Evolutionary conservation across 2,888 invertebrate genomes (phyloP).

Genomic region (Drosophila tanythrix): DNA sequence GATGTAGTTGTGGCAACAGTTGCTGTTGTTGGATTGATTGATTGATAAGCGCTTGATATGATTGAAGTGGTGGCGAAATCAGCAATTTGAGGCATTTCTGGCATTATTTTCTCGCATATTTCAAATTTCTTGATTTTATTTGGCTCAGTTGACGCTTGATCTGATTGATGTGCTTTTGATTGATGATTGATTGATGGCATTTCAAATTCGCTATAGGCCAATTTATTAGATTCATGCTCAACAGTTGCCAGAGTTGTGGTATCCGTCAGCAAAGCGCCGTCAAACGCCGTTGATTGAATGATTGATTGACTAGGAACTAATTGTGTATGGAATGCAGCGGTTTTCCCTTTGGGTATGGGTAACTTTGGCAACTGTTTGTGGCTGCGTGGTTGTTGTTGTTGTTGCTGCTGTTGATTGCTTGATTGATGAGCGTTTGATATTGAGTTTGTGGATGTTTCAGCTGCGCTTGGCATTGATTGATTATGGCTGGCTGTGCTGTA

Average conservation of each 20-base stretch:
- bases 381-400: constrained; percentile 21
- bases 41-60: constrained; percentile 10
- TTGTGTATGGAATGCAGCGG: constrained; percentile 4
- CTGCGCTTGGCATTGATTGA: constrained; percentile 8
- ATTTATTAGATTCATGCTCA: constrained; percentile 12
- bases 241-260: neutral
- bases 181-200: neutral
- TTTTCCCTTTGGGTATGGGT: constrained; percentile 42
- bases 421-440: constrained; percentile 13
- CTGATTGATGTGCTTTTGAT: neutral
- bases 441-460: constrained; percentile 16
- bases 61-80: neutral
- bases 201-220: neutral
- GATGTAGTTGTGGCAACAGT: constrained; percentile 9
- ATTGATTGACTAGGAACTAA: constrained; percentile 13
- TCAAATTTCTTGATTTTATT: neutral
- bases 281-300: neutral
- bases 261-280: neutral
- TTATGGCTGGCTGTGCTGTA: constrained; percentile 40
- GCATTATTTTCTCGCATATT: neutral
- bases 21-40: neutral
- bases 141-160: neutral
- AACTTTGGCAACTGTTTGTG: constrained; percentile 78
- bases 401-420: constrained; percentile 10
- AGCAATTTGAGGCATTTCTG: neutral